Conservation (phyloP, 2,113 vertebrate genomes). For the Scortum barcoo region DNA sequence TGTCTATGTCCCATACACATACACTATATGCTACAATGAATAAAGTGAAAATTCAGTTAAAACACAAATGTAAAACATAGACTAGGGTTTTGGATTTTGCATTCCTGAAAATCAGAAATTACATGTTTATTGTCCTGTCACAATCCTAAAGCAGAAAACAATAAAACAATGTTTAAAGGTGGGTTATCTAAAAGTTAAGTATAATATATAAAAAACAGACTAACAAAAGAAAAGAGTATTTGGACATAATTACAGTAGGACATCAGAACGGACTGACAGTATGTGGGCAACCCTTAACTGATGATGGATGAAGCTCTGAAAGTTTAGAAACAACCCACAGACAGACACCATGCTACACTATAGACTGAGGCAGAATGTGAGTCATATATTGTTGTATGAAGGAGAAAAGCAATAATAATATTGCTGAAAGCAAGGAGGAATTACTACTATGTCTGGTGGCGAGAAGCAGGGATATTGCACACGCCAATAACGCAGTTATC, state of each 20-base stretch:
- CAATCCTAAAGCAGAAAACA: neutral
- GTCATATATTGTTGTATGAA: neutral
- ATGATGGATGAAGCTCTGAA: slow-evolving; percentile 26
- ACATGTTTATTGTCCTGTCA: neutral
- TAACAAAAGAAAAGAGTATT: neutral
- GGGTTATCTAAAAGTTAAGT: neutral
- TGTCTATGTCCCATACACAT: no score
- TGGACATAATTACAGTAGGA: neutral
- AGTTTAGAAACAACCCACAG: slow-evolving; percentile 1
- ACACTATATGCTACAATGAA: no score
- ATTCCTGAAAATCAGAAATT: no score
- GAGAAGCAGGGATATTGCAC: neutral
- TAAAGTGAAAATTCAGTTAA: neutral
- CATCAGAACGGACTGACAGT: neutral
- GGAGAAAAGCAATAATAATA: slow-evolving; percentile 20
- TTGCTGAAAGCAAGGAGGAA: neutral
- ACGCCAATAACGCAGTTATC: neutral
- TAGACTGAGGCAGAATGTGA: neutral
- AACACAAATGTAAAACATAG: neutral
- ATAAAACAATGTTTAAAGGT: neutral
- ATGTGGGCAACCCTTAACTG: neutral
- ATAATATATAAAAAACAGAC: neutral
- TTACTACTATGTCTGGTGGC: neutral
- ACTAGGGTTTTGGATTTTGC: neutral
- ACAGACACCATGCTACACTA: neutral